Conservation (phyloP, 2,797 vertebrate genomes). For the Girardinus metallicus region DNA sequence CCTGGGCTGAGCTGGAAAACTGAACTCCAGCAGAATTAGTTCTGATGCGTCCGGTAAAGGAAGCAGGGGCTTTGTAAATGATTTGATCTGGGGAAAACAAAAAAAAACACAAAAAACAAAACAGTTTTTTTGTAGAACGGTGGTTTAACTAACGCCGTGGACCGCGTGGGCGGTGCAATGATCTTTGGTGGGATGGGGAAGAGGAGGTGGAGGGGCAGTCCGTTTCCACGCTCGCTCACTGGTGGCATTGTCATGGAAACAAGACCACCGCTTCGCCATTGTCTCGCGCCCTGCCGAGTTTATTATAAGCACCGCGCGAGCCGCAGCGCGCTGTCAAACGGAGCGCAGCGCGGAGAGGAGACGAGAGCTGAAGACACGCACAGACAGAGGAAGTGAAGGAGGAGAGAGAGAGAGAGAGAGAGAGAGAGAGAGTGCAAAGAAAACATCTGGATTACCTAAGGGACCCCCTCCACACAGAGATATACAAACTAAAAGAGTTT, state of each 20-base stretch:
- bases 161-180: constrained; percentile 72
- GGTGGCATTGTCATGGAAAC: constrained; percentile 89
- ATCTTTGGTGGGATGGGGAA: constrained; percentile 54
- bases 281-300: constrained; percentile 84
- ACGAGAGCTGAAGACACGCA: constrained; percentile 22
- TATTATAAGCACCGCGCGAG: constrained; percentile 84
- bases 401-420: neutral
- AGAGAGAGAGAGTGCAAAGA: constrained; percentile 5
- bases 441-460: constrained; percentile 59
- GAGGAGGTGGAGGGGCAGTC: constrained; percentile 44
- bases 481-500: constrained; percentile 8
- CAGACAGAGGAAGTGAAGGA: constrained; percentile 10
- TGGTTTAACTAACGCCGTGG: constrained; percentile 36
- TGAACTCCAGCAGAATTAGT: neutral
- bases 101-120: too few species aligned
- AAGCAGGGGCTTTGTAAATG: neutral
- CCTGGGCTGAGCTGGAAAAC: neutral
- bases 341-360: constrained; percentile 57
- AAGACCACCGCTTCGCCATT: constrained; percentile 86
- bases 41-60: constrained; percentile 21
- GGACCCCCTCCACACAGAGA: constrained; percentile 22
- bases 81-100: neutral
- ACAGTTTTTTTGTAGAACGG: neutral
- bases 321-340: constrained; percentile 75
- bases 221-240: constrained; percentile 60